Evolutionary conservation across 1,140 invertebrate species (phyloP), one percentile per base, ranked within the genome.

Genomic region (Eriosoma lanigerum): DNA sequence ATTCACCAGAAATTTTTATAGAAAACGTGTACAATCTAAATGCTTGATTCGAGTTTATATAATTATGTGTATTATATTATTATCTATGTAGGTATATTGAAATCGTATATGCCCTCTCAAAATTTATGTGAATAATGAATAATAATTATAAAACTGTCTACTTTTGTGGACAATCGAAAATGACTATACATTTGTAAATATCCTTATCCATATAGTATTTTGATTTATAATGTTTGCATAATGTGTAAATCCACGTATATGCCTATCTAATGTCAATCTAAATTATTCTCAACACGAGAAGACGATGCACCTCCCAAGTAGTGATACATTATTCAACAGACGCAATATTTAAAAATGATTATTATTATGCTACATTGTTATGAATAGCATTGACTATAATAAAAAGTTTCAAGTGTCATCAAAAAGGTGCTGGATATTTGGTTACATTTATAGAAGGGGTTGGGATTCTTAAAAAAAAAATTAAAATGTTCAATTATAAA

Each of bases 301-400:
- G 8, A 76, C n/a, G 32, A 76, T 58, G 50, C 54, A 58, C 72
- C 72, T 76, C 72, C 72, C 52, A 76, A 56, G 72, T 76, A 58
- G 72, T 21, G 32, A 58, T 76, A 58, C 50, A 75, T 76, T 76
- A 76, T 76, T 76, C 72, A 76, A 56, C 32, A 76, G 52, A 76
- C 26, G 32, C 15, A 15, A 54, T 58, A 56, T 24, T 2, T 6
- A 44, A 75, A 4, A 44, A 46, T 46, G 10, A 38, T 76, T 76
- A 58, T 76, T 58, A 58, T 44, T 58, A 54, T 56, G 12, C 29
- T 54, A n/a, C 3, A 15, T 13, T 8, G n/a, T 38, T 38, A 38
- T 72, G 19, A 26, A 19, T 52, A 26, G 19, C 17, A 19, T 72
- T 21, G 24, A 15, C 46, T 48, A 52, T n/a, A n/a, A n/a, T n/a